Base-by-base conservation (phyloP, 2,888 invertebrate species). In the Eledona agricola region DNA sequence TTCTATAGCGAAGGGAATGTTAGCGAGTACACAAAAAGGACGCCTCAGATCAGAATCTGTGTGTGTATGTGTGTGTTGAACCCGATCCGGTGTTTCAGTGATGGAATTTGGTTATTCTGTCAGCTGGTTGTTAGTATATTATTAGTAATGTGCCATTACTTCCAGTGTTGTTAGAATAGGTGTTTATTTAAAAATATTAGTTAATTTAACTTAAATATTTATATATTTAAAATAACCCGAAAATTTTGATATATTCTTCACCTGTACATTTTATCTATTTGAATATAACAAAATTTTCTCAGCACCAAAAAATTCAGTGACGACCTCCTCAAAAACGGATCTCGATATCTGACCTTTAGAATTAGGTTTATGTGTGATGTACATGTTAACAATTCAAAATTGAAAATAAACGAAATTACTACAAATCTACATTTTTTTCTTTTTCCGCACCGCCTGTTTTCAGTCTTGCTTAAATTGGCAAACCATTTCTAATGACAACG, bases 361-460 rank as follows among this genome's bases (percentile, higher is more conserved):
- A 59, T 65, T 73, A 74, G 73, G 70, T 67, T 70, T 73, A 73
- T 76, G 77, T 77, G 77, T 77, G 77, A 76, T 77, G 77, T 77
- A 77, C 71, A 76, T 77, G 77, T 76, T 76, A 73, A 70, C 67
- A 72, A 69, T 74, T 75, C 75, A 73, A 77, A 76, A 77, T 75
- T 76, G 72, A 74, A 73, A 77, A 77, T 75, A 76, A 77, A 76
- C 71, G 70, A 73, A 76, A 74, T 71, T 70, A 71, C 67, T 72
- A 67, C 64, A 62, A 56, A 58, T 56, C 59, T 56, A 65, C 65
- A 64, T 72, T 68, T 72, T 69, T 64, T 69, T 70, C 64, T 52
- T 58, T 43, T 26, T 43, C 43, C 23, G n/a, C n/a, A 34, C 26
- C 12, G 20, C 51, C 55, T 43, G 50, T 55, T 64, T 64, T 64